Conservation (phyloP, 2,888 invertebrate genomes). For the Sarcophaga subvicina region DNA sequence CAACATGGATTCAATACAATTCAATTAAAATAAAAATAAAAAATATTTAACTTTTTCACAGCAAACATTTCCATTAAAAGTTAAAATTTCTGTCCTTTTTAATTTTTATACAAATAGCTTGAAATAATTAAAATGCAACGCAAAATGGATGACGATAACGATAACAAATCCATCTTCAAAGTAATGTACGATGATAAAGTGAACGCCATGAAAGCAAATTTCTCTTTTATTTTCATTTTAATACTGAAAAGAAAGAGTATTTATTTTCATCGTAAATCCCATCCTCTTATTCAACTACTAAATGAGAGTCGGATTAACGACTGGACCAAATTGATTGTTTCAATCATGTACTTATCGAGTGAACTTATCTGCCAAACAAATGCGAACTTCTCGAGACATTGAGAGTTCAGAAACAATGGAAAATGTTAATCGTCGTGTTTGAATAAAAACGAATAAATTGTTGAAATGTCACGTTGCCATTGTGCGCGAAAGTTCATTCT, state of each 20-base stretch:
- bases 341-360: background rate
- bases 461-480: slow-evolving; percentile 29
- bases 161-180: too few relatives aligned
- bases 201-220: too few relatives aligned
- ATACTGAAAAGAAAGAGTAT: too few relatives aligned
- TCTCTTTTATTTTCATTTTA: too few relatives aligned
- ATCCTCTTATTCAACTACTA: background rate
- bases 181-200: too few relatives aligned
- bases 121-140: slow-evolving; percentile 2
- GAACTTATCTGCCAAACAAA: slow-evolving; percentile 4
- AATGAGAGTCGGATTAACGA: background rate
- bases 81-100: too few relatives aligned
- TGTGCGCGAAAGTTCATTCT: background rate
- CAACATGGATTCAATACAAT: too few relatives aligned
- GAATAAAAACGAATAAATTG: slow-evolving; percentile 18
- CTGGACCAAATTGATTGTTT: background rate
- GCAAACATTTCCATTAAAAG: too few relatives aligned
- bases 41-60: too few relatives aligned
- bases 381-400: background rate
- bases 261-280: too few relatives aligned
- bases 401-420: background rate
- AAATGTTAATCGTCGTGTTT: background rate
- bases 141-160: too few relatives aligned
- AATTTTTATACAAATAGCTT: background rate
- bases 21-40: too few relatives aligned